Conservation (phyloP, 2,797 vertebrate genomes). For the Clarias platycephalus region DNA sequence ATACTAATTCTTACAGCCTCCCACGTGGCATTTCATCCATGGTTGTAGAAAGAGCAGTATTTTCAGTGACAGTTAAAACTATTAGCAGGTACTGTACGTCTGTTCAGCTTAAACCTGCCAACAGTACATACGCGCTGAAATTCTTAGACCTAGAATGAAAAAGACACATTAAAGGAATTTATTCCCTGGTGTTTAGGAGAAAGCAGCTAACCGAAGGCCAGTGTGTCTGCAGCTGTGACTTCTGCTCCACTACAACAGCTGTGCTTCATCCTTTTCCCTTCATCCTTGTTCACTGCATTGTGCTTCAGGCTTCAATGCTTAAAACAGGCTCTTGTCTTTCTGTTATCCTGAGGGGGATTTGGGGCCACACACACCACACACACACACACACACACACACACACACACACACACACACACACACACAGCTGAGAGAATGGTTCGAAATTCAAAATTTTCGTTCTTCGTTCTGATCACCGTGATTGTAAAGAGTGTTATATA, state of each 20-base stretch:
- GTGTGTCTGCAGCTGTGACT: slow-evolving; percentile 42
- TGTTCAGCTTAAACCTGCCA: background rate
- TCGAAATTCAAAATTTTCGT: background rate
- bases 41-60: background rate
- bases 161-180: background rate
- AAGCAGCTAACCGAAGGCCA: background rate
- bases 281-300: slow-evolving; percentile 26
- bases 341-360: slow-evolving; percentile 41
- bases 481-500: background rate
- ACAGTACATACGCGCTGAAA: background rate
- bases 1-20: background rate
- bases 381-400: slow-evolving; percentile 43
- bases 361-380: slow-evolving; percentile 42
- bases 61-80: background rate
- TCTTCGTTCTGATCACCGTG: background rate
- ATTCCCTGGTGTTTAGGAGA: background rate
- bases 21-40: background rate
- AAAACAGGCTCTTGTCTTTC: slow-evolving; percentile 52
- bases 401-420: slow-evolving; percentile 49
- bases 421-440: slow-evolving; percentile 55
- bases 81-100: background rate
- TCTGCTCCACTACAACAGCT: slow-evolving; percentile 64
- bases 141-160: background rate
- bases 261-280: slow-evolving; percentile 53
- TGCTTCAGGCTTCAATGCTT: slow-evolving; percentile 53